phyloP scores from a whole-genome alignment of 2,797 vertebrate species.

The Sebastes baramenuke region DNA sequence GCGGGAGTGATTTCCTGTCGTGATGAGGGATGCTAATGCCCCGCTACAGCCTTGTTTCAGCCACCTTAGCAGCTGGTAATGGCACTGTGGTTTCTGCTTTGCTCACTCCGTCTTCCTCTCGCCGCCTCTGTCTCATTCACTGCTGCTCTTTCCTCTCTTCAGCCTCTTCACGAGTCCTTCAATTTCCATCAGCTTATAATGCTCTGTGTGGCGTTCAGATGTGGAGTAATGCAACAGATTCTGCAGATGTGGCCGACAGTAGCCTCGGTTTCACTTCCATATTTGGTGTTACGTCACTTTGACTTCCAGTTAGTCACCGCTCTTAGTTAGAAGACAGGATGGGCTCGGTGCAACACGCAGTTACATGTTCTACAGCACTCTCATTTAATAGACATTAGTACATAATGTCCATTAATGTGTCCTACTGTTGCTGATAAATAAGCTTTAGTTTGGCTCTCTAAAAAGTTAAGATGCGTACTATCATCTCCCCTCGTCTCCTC shows the following conservation, averaged over 20 bases:
- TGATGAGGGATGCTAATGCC: conserved; percentile 65
- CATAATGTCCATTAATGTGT: background rate
- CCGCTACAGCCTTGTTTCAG: conserved; percentile 53
- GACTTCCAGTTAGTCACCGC: background rate
- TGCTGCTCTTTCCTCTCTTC: background rate
- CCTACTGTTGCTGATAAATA: background rate
- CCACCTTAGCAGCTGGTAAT: conserved; percentile 63
- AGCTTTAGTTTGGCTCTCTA: background rate
- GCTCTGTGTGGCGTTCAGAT: background rate
- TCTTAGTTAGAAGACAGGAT: background rate
- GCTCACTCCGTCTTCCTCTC: conserved; percentile 15
- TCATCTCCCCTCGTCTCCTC: no score
- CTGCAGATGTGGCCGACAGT: background rate
- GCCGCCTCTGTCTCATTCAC: background rate
- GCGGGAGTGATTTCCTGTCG: conserved; percentile 70
- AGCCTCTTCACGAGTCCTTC: background rate
- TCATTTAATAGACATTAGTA: background rate
- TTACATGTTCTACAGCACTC: background rate
- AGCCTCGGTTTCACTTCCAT: background rate
- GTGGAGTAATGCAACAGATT: background rate
- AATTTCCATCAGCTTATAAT: background rate
- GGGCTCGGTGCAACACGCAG: background rate
- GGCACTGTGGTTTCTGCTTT: conserved; percentile 28
- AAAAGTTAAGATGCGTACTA: no score
- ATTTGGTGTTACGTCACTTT: background rate